Evolutionary conservation across 2,888 invertebrate species (phyloP), one percentile per base, ranked within the genome.

Genomic region (Platynereis dumerilii): DNA sequence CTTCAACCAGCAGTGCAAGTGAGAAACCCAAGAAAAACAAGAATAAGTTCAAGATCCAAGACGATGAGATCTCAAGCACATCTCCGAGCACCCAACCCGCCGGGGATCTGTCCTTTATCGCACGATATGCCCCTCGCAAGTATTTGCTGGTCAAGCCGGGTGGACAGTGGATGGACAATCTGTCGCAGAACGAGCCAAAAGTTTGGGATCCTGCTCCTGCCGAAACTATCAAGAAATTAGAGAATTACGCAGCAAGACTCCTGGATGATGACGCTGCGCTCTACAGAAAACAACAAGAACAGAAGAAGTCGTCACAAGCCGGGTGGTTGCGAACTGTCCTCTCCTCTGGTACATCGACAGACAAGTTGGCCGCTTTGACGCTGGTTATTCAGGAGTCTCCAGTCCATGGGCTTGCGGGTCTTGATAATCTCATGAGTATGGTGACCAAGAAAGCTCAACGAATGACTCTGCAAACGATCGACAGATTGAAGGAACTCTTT

Each of bases 291-390:
- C 74, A 78, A 57, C 70, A 76, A 64, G 77, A 79, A 45, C 73
- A 70, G 22, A 70, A 68, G 0, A 78, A 79, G 68, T 70, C 70
- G 28, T 79, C 80, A 10, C 83, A 85, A 64, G 79, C 81, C 0
- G 72, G 74, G 2, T 83, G 83, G 83, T 73, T 82, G 68, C 78
- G 76, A 65, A 82, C 79, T 3, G 89, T 94, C 12, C 86, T 93
- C 73, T 87, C 89, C 15, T 91, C 90, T 73, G 96, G 96, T 70
- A 94, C 94, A 0, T 88, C 90, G 0, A 88, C 90, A 0, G 96
- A 96, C 84, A 92, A 91, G 86, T 88, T 94, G 65, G 94, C 95
- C 1, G 94, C 94, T 0, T 89, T 90, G 66, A 91, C 91, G 5
- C 87, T 96, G 27, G 85, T 91, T 27, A 89, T 94, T 68, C 91